phyloP scores from a whole-genome alignment of 1,140 invertebrate genomes.

The Cherax destructor region DNA sequence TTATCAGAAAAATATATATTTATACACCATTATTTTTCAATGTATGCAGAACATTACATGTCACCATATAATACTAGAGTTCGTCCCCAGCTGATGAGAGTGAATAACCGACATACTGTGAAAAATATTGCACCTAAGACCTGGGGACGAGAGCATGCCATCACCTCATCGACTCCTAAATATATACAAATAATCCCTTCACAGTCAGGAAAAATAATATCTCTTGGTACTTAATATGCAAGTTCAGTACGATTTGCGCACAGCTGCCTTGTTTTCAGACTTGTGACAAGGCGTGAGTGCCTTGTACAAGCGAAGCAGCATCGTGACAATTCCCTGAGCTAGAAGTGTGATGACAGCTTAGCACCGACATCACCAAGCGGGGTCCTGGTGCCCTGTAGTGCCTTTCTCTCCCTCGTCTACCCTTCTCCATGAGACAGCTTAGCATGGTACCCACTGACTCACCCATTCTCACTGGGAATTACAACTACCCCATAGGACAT shows the following conservation, averaged over 20 bases:
- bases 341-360: constrained; percentile 50
- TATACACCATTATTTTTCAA: constrained; percentile 37
- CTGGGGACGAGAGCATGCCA: constrained; percentile 5
- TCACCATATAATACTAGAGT: constrained; percentile 1
- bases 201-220: not conserved
- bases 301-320: constrained; percentile 17
- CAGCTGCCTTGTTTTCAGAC: not conserved
- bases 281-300: not conserved
- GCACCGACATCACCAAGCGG: constrained; percentile 41
- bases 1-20: constrained; percentile 60
- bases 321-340: constrained; percentile 58
- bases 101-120: not conserved
- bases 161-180: not conserved
- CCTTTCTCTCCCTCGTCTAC: not conserved
- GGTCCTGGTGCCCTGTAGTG: constrained; percentile 16
- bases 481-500: no score
- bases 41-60: constrained; percentile 29
- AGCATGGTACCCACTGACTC: no score
- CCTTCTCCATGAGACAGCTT: no score
- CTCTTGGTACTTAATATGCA: not conserved
- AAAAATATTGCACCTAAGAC: constrained; percentile 39
- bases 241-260: not conserved
- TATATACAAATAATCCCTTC: not conserved
- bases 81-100: not conserved
- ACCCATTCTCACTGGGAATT: no score